Evolutionary conservation across 2,888 invertebrate species (phyloP).

Genomic region (Dione vanillae): DNA sequence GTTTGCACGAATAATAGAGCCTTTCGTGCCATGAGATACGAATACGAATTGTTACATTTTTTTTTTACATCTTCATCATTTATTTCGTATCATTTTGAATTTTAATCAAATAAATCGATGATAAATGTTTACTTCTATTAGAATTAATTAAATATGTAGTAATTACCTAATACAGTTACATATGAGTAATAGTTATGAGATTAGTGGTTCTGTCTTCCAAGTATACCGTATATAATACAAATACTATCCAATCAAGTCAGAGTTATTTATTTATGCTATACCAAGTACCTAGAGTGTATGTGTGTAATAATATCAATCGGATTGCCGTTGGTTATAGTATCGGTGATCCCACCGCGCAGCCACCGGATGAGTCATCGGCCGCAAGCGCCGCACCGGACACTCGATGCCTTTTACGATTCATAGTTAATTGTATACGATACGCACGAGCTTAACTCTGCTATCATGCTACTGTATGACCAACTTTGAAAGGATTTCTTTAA

Average conservation of each 20-base stretch:
- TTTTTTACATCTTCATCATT: conserved; percentile 6
- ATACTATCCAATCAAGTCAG: background rate
- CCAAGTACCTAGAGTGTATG: conserved; percentile 25
- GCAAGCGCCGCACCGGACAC: conserved; percentile 47
- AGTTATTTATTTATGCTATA: background rate
- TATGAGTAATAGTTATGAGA: too few relatives aligned
- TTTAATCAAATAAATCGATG: background rate
- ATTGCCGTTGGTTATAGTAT: conserved; percentile 12
- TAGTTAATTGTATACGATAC: conserved; percentile 37
- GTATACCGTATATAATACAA: background rate
- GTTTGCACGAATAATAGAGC: conserved; percentile 35
- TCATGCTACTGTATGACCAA: conserved; percentile 28
- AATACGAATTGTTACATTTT: background rate
- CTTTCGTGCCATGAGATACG: background rate
- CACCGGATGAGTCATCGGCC: conserved; percentile 50
- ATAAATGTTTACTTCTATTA: background rate
- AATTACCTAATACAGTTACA: too few relatives aligned
- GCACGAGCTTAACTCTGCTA: conserved; percentile 37
- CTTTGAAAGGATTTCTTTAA: conserved; percentile 25
- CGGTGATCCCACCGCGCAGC: conserved; percentile 46
- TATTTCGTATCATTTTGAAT: background rate
- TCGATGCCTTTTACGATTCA: conserved; percentile 42
- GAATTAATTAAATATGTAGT: background rate
- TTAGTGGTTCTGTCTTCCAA: too few relatives aligned
- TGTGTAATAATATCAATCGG: conserved; percentile 16